Percentiles rank a stretch among this genome's conserved stretches.
These are phyloP conservation scores for Drosophila paramelanica DNA, from an alignment of 2,888 invertebrate genomes.

Conservation along the genomic window DNA sequence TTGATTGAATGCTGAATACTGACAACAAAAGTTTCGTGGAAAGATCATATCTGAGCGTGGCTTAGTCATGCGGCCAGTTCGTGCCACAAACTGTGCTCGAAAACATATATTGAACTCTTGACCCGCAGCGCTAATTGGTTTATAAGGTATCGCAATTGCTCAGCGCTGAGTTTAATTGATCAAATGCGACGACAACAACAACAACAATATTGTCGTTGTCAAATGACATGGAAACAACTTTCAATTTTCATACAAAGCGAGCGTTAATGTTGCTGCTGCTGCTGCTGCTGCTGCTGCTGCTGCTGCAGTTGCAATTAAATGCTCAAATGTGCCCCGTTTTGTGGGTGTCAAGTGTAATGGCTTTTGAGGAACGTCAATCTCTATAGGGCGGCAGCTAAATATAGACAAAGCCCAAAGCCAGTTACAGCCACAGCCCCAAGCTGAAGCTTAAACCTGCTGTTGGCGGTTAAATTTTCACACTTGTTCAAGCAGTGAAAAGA, in stretches of 20 bases:
- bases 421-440: constrained; percentile 41
- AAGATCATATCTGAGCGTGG: constrained; percentile 45
- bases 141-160: constrained; percentile 66
- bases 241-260: constrained; percentile 68
- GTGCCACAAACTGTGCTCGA: constrained; percentile 19
- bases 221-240: constrained; percentile 58
- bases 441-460: constrained; percentile 42
- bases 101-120: constrained; percentile 66
- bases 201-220: constrained; percentile 12
- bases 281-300: constrained; percentile 1
- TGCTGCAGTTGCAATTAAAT: constrained; percentile 50
- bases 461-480: constrained; percentile 8
- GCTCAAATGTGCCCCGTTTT: constrained; percentile 49
- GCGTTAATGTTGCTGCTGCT: constrained; percentile 17
- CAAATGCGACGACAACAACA: constrained; percentile 61
- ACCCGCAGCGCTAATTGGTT: constrained; percentile 69
- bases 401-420: constrained; percentile 59
- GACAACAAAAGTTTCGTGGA: constrained; percentile 35
- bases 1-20: constrained; percentile 37
- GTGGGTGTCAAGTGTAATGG: constrained; percentile 77
- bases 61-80: constrained; percentile 60
- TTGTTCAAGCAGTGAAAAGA: no score
- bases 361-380: constrained; percentile 44
- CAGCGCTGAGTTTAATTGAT: constrained; percentile 66
- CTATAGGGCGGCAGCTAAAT: constrained; percentile 71